Percentiles rank a stretch among this genome's conserved stretches.
These are phyloP conservation scores for Mesocentrotus franciscanus DNA, from an alignment of 53 echinoderm and acorn worm species.

Conservation along the genomic window DNA sequence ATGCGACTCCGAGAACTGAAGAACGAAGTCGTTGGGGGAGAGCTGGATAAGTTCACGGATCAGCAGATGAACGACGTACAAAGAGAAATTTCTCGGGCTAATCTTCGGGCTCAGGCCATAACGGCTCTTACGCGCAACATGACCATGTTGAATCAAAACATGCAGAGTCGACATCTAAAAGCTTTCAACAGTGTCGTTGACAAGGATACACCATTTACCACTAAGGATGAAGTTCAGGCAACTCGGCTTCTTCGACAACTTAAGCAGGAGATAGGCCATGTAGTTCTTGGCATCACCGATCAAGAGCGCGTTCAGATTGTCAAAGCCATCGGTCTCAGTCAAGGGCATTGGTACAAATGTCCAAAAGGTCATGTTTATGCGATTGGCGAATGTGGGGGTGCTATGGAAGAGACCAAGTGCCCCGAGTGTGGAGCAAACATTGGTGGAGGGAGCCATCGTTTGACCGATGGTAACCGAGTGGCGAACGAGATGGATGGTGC, in stretches of 20 bases:
- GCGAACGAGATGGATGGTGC: conserved; percentile 94
- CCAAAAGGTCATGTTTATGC: conserved; percentile 88
- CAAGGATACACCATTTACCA: conserved; percentile 15
- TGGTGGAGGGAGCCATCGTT: conserved; percentile 77
- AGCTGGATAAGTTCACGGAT: conserved; percentile 54
- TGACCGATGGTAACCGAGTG: conserved; percentile 73
- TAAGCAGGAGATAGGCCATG: conserved; percentile 19
- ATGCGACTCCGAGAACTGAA: conserved; percentile 24
- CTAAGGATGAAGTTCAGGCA: conserved; percentile 7
- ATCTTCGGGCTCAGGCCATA: not conserved
- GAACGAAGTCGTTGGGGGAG: not conserved
- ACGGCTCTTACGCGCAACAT: conserved; percentile 26
- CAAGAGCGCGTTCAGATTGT: conserved; percentile 80
- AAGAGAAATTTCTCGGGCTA: conserved; percentile 11
- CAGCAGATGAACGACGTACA: conserved; percentile 56
- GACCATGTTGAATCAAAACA: not conserved
- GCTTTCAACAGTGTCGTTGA: conserved; percentile 33
- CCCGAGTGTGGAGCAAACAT: conserved; percentile 81
- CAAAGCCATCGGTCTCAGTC: conserved; percentile 74
- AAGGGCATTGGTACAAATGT: conserved; percentile 91
- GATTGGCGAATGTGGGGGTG: conserved; percentile 91
- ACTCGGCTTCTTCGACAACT: not conserved
- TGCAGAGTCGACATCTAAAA: conserved; percentile 9
- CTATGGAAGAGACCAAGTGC: conserved; percentile 74
- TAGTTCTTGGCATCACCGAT: conserved; percentile 66